These are phyloP conservation scores for Menura novaehollandiae DNA, from an alignment of 2,113 vertebrate genomes.

Conservation along the genomic window DNA sequence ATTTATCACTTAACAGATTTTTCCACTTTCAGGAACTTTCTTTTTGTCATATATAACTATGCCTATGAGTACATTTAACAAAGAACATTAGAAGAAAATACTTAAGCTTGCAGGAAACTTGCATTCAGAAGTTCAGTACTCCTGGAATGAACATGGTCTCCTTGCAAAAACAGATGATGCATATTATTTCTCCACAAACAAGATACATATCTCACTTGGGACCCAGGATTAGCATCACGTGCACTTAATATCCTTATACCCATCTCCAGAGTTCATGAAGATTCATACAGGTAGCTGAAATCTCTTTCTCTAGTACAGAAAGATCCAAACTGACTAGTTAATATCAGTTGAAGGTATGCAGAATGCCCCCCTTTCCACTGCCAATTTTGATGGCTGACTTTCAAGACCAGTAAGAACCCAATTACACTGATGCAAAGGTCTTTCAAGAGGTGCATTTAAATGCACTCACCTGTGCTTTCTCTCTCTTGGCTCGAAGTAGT, in stretches of 20 bases:
- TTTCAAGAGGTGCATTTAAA: background rate
- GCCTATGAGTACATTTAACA: background rate
- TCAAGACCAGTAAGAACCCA: background rate
- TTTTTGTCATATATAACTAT: background rate
- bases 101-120: background rate
- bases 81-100: background rate
- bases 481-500: conserved; percentile 87
- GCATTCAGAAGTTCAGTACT: background rate
- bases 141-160: background rate
- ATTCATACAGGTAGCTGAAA: background rate
- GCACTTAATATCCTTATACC: background rate
- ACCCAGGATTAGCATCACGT: fast-evolving
- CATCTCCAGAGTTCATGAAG: background rate
- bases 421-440: background rate
- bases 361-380: background rate
- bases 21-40: background rate
- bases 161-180: background rate
- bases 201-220: background rate
- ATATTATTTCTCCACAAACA: background rate
- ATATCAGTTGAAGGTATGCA: background rate
- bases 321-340: background rate
- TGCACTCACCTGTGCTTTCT: conserved; percentile 90
- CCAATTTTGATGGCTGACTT: background rate
- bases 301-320: background rate
- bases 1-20: background rate